Base-by-base conservation (phyloP, 2,888 invertebrate genomes). In the Amitus sp. region DNA sequence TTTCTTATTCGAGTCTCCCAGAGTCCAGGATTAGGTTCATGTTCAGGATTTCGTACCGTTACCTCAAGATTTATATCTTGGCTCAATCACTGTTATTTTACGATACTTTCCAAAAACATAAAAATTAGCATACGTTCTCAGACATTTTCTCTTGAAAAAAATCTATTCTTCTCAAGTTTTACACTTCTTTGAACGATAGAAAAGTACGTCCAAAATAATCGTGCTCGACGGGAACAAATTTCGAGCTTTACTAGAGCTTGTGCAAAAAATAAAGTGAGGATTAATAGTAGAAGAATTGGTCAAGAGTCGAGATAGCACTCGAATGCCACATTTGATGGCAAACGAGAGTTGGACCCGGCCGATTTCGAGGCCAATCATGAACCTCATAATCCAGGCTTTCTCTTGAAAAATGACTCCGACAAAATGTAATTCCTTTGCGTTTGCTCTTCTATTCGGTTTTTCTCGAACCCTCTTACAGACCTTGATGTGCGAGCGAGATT, bases 341-440 rank as follows among this genome's bases (percentile, higher is more conserved):
- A 64, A 65, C 69, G 70, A 69, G 66, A 66, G 66, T 62, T 65
- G 63, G 66, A 69, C 71, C 70, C 71, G 73, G 71, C 71, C 68
- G 73, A 70, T 68, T 72, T 71, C 70, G 71, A 70, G 72, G 71
- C 75, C 76, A 76, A 75, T 77, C 75, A 75, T 76, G 75, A 79
- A 79, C 77, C 77, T 76, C 79, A 79, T 79, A 79, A 79, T 76
- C 76, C 73, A 67, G 73, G 71, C 75, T 73, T n/a, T 73, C 75
- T 76, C 70, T 73, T 79, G 78, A 79, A 78, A 79, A 78, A 79
- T 74, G 79, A 78, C 74, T 68, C 76, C 78, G 78, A 78, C 77
- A 79, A 78, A 79, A 79, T 75, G 78, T 79, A 77, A 79, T 76
- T 76, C 75, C 75, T 71, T 61, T 68, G 71, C 68, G 70, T 72